These are phyloP conservation scores for Cottoperca gobio DNA, from an alignment of 2,797 vertebrate species.

Conservation along the genomic window DNA sequence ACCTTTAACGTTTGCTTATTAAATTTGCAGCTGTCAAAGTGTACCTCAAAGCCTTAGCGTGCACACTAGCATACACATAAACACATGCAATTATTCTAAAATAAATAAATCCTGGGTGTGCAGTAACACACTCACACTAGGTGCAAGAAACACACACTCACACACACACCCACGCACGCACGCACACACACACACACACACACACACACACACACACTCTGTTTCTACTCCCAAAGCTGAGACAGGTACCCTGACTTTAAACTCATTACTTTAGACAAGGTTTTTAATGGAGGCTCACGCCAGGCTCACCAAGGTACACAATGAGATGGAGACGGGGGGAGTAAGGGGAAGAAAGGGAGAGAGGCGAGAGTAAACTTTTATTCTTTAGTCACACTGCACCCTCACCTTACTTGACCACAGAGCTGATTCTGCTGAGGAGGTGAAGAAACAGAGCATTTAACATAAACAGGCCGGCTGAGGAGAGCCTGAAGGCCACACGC, in stretches of 20 bases:
- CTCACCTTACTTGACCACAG: constrained; percentile 27
- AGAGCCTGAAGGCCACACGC: constrained; percentile 10
- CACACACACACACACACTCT: constrained; percentile 1
- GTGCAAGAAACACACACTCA: constrained; percentile 8
- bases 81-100: constrained; percentile 62
- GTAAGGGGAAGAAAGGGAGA: constrained; percentile 15
- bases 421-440: constrained; percentile 16
- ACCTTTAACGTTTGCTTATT: constrained; percentile 80
- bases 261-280: constrained; percentile 78
- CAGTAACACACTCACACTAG: constrained; percentile 11
- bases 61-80: constrained; percentile 33
- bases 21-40: constrained; percentile 80
- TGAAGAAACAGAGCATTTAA: constrained; percentile 17
- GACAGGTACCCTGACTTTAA: constrained; percentile 69
- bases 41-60: constrained; percentile 67
- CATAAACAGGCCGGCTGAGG: background rate
- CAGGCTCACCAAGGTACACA: constrained; percentile 40
- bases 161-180: constrained; percentile 25
- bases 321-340: constrained; percentile 28
- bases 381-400: constrained; percentile 41
- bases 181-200: constrained; percentile 28
- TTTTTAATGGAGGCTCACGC: constrained; percentile 76
- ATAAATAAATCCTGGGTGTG: constrained; percentile 54
- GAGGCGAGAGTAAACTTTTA: constrained; percentile 44
- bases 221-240: constrained; percentile 51